These are phyloP conservation scores for Acanthisitta chloris DNA, from an alignment of 2,113 vertebrate species.

Conservation along the genomic window DNA sequence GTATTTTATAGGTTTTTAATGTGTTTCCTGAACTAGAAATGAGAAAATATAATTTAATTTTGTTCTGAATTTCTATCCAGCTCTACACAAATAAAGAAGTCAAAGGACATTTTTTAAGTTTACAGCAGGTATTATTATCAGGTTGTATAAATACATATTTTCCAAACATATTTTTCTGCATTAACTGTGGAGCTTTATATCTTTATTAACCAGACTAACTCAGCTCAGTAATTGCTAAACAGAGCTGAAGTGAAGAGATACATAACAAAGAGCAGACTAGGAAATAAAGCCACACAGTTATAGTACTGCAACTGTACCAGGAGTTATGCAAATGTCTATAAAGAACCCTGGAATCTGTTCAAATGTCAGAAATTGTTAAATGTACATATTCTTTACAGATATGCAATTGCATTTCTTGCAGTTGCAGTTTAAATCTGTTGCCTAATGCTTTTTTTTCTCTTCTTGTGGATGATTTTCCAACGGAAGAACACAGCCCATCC, in stretches of 20 bases:
- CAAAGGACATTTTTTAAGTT: neutral
- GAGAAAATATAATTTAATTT: neutral
- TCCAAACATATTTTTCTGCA: neutral
- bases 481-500: neutral
- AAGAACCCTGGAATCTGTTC: neutral
- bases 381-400: neutral
- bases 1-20: neutral
- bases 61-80: neutral
- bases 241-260: slow-evolving; percentile 7
- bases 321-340: neutral
- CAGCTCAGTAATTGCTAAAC: neutral
- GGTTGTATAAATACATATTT: neutral
- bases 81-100: neutral
- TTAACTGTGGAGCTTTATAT: neutral
- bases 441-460: neutral
- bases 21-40: neutral
- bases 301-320: neutral
- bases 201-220: neutral
- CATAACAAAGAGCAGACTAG: neutral
- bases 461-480: neutral
- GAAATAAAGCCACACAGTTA: neutral
- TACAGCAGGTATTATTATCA: neutral
- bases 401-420: neutral
- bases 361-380: neutral
- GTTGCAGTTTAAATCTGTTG: neutral